phyloP scores from a whole-genome alignment of 1,140 invertebrate genomes.

The Colletes latitarsis region DNA sequence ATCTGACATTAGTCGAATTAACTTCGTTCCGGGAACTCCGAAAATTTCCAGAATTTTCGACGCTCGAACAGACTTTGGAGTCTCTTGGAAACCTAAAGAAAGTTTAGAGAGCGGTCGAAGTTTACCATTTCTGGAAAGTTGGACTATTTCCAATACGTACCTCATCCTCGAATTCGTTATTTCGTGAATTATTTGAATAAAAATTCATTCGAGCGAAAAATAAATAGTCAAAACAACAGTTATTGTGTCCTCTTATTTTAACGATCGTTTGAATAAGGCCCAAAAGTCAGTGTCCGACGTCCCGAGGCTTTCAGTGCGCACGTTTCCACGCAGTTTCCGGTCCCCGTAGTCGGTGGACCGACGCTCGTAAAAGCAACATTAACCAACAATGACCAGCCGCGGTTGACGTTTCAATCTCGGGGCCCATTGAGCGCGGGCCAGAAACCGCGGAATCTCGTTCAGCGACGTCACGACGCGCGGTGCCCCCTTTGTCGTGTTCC shows the following conservation, averaged over 20 bases:
- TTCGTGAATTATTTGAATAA: too few relatives aligned
- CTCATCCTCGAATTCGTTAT: too few relatives aligned
- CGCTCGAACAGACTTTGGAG: too few relatives aligned
- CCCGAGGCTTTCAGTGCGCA: conserved; percentile 7
- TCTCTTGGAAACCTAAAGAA: too few relatives aligned
- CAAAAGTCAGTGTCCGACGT: too few relatives aligned
- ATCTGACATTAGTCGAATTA: neutral
- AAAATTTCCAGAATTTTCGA: too few relatives aligned
- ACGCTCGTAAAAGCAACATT: conserved; percentile 70
- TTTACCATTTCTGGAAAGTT: too few relatives aligned
- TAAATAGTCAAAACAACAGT: too few relatives aligned
- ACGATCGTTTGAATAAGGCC: too few relatives aligned
- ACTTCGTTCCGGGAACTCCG: neutral
- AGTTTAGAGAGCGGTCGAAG: too few relatives aligned
- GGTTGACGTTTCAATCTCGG: conserved; percentile 68
- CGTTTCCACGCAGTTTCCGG: conserved; percentile 33
- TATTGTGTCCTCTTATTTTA: too few relatives aligned
- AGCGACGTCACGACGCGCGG: neutral
- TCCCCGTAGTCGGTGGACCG: conserved; percentile 28
- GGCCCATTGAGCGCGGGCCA: conserved; percentile 36
- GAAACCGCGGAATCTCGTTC: conserved; percentile 58
- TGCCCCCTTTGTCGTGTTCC: neutral
- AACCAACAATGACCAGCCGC: conserved; percentile 45
- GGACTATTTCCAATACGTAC: neutral
- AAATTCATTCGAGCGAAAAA: too few relatives aligned